phyloP scores from a whole-genome alignment of 2,888 invertebrate species.

The Oegoconia quadripuncta region DNA sequence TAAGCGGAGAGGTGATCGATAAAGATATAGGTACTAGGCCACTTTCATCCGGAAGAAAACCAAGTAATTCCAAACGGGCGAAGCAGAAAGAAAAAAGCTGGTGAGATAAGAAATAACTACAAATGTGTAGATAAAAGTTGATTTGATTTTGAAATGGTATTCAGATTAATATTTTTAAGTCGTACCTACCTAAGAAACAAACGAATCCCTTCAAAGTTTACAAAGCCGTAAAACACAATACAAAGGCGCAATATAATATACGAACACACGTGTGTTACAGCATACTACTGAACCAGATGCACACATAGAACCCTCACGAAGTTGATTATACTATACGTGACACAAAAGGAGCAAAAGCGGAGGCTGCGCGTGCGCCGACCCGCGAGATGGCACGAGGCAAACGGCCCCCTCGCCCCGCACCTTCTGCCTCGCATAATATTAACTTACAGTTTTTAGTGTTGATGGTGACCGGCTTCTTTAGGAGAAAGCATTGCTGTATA shows the following conservation, averaged over 20 bases:
- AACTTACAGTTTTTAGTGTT: background rate
- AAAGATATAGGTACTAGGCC: too few species aligned
- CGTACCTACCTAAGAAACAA: conserved; percentile 24
- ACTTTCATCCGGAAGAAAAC: too few species aligned
- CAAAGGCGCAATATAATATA: conserved; percentile 26
- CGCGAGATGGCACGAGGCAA: conserved; percentile 71
- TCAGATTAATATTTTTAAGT: background rate
- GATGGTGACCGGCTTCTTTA: background rate
- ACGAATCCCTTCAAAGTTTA: conserved; percentile 29
- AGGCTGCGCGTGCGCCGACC: conserved; percentile 76
- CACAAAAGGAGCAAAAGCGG: conserved; percentile 72
- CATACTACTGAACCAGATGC: conserved; percentile 30
- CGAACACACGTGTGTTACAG: conserved; percentile 39
- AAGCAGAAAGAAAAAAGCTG: too few species aligned
- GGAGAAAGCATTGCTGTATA: background rate
- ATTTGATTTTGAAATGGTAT: background rate
- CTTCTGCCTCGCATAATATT: conserved; percentile 20
- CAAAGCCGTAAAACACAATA: conserved; percentile 24
- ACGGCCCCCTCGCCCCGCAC: conserved; percentile 26
- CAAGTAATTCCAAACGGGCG: too few species aligned
- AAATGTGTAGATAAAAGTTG: too few species aligned
- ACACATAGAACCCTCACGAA: conserved; percentile 26
- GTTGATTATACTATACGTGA: conserved; percentile 60
- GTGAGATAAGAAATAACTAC: too few species aligned
- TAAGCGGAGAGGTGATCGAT: too few species aligned